These are phyloP conservation scores for Meriones unguiculatus DNA, from an alignment of 2,113 vertebrate species.

Conservation along the genomic window DNA sequence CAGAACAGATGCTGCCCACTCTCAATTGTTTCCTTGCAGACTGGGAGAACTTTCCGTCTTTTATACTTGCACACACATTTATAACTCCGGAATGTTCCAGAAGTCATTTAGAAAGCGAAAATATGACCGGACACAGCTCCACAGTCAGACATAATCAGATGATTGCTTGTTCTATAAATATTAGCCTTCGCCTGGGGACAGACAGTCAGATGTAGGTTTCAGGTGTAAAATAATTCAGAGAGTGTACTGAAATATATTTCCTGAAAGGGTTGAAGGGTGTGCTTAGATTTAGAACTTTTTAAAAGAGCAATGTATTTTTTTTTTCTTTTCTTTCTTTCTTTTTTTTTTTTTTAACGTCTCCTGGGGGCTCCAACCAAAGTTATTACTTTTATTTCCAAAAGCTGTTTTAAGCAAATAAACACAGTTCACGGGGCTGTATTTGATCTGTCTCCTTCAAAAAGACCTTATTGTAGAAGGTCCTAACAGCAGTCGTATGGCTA, in stretches of 20 bases:
- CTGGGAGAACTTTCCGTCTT: neutral
- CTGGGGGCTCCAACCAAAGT: slow-evolving; percentile 71
- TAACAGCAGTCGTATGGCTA: slow-evolving; percentile 77
- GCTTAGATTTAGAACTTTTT: slow-evolving; percentile 49
- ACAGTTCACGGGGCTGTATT: slow-evolving; percentile 48
- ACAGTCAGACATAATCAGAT: neutral
- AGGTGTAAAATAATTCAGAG: slow-evolving; percentile 61
- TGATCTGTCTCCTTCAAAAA: slow-evolving; percentile 76
- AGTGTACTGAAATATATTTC: slow-evolving; percentile 56
- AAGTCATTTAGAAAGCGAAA: slow-evolving; percentile 49
- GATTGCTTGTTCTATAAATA: slow-evolving; percentile 51
- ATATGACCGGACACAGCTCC: neutral
- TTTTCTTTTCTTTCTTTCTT: neutral
- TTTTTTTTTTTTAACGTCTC: slow-evolving; percentile 59
- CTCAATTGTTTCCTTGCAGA: slow-evolving; percentile 17
- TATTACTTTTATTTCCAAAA: slow-evolving; percentile 79
- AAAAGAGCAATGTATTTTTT: neutral
- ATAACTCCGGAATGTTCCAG: neutral
- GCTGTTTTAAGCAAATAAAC: slow-evolving; percentile 79
- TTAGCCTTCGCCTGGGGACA: slow-evolving; percentile 44
- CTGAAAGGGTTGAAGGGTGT: slow-evolving; percentile 35
- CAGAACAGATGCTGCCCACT: slow-evolving; percentile 6
- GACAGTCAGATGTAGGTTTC: slow-evolving; percentile 19
- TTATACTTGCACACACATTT: neutral
- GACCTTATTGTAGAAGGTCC: slow-evolving; percentile 71